phyloP scores from a whole-genome alignment of 1,140 invertebrate species.

The Plectus sambesii region DNA sequence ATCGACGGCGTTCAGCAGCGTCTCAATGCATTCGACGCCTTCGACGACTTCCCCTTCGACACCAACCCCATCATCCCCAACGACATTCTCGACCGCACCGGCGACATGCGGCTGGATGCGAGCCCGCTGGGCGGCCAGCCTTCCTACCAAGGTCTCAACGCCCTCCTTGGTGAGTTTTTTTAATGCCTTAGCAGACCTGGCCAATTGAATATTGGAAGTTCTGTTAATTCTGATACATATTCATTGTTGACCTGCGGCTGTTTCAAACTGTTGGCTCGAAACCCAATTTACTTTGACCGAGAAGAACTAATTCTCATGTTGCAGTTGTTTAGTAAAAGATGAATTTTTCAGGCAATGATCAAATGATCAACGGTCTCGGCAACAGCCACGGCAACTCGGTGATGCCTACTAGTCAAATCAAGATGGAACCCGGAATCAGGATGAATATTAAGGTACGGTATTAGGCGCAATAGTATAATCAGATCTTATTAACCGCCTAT shows the following conservation, averaged over 20 bases:
- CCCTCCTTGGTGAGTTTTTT: background rate
- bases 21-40: no score
- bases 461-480: no score
- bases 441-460: no score
- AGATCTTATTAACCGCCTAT: no score
- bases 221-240: no score
- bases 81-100: conserved; percentile 35
- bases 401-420: no score
- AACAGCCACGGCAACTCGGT: no score
- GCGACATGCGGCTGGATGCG: conserved; percentile 21
- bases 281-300: background rate
- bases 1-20: no score
- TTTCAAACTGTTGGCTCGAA: conserved; percentile 3
- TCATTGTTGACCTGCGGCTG: background rate
- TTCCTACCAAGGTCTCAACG: no score
- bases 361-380: no score
- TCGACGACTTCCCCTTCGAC: conserved; percentile 38
- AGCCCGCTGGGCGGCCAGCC: no score
- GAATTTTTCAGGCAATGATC: conserved; percentile 20
- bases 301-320: conserved; percentile 4
- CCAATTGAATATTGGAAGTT: conserved; percentile 12
- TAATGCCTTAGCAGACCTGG: conserved; percentile 5
- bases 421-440: no score
- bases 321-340: conserved; percentile 6
- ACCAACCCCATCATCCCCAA: conserved; percentile 19